Evolutionary conservation across 2,113 vertebrate genomes (phyloP), one percentile per base, ranked within the genome.

Genomic region (Colossoma macropomum): DNA sequence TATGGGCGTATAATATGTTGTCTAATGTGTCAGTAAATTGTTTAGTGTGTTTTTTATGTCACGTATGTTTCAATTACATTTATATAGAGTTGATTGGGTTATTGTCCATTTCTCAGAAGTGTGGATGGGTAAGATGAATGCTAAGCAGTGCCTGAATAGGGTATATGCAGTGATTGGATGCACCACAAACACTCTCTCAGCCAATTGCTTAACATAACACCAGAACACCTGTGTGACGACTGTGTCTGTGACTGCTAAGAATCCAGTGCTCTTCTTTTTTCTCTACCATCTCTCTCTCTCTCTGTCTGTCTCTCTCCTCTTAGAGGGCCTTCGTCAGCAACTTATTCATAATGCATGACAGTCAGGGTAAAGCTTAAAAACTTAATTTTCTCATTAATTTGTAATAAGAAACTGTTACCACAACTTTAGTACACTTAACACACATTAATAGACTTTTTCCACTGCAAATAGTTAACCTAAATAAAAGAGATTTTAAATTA

Each of bases 221-320:
- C 65, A 34, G 76, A 82, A 77, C 68, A 52, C 76, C 70, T 82
- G 50, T 82, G 50, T 74, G 80, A 77, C 60, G 45, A 68, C 70
- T 73, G 11, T 27, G 82, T 84, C 85, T 86, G 79, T 68, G 83
- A 79, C 78, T 60, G 68, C 79, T 38, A 72, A 85, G 56, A 66
- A 66, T 85, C 59, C 74, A 66, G 34, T 62, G 59, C 69, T 48
- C 7, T 15, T 72, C 62, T 30, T 56, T 30, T 45, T 17, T n/a
- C 0, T 13, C 62, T 52, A 12, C 28, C 28, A n/a, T n/a, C n/a
- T 8, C 0, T 52, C 28, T 21, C 23, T 65, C 75, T 28, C 54
- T 38, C 30, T 25, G 3, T 38, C 56, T 25, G 50, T 45, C 56
- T 62, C 34, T 65, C 75, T 0, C 38, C 21, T 41, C 50, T 70